These are phyloP conservation scores for Bombyx mori DNA, from an alignment of 1,140 invertebrate genomes.

Conservation along the genomic window DNA sequence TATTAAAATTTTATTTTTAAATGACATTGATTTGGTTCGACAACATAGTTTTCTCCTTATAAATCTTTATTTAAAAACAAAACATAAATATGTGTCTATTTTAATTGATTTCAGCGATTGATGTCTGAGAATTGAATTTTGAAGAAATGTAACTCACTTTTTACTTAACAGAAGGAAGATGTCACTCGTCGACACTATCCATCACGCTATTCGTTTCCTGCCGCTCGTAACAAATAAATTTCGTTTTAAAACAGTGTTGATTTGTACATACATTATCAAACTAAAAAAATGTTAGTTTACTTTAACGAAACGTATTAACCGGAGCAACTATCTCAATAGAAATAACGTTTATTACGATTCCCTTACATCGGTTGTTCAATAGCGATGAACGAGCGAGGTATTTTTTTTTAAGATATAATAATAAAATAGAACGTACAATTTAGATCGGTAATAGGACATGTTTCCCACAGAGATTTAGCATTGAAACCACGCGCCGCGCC, in stretches of 20 bases:
- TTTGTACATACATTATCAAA: background rate
- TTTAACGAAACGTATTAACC: no score
- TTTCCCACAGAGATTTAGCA: constrained; percentile 70
- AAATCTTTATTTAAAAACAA: constrained; percentile 4
- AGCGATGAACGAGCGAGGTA: no score
- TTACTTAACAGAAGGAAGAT: constrained; percentile 55
- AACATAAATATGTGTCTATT: constrained; percentile 2
- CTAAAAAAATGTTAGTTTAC: no score
- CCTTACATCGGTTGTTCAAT: no score
- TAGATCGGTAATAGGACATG: constrained; percentile 31
- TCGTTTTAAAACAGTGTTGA: constrained; percentile 30
- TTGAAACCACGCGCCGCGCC: constrained; percentile 43
- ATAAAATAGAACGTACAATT: constrained; percentile 3
- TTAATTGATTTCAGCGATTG: constrained; percentile 12
- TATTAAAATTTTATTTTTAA: no score
- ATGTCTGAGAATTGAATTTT: constrained; percentile 30
- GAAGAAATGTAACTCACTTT: constrained; percentile 40
- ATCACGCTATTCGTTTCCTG: constrained; percentile 55
- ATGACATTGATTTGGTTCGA: no score
- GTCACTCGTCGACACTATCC: constrained; percentile 54
- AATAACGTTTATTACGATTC: no score
- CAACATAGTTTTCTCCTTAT: constrained; percentile 1
- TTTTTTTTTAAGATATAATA: constrained; percentile 2
- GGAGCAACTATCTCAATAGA: no score
- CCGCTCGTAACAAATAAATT: constrained; percentile 41